Evolutionary conservation across 2,113 vertebrate genomes (phyloP), one percentile per base, ranked within the genome.

Genomic region (Nansenia antarctica): DNA sequence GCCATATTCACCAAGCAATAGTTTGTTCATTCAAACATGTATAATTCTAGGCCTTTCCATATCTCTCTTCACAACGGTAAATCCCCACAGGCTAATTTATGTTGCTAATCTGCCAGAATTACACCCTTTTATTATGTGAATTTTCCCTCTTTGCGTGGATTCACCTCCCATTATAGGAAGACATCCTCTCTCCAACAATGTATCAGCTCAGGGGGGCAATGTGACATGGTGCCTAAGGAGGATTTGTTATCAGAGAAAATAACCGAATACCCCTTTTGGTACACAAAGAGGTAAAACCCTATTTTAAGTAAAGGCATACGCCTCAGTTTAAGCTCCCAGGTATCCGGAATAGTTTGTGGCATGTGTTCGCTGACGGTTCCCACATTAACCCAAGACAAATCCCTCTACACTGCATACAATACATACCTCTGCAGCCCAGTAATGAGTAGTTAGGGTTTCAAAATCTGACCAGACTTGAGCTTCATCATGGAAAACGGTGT

Each of bases 101-200:
- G 73, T 76, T 76, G 76, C 82, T 89, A 88, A 85, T 90, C 84
- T 87, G 85, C 84, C 88, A 90, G 82, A 85, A 83, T 86, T 85
- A 83, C 82, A 82, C 53, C 63, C 76, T 84, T 87, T 86, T 78
- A 87, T 82, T 83, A 84, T 80, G 85, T 81, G 82, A 87, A 87
- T 84, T 30, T 57, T 20, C 83, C 78, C 69, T 76, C 86, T 75
- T 81, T 6, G 81, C 61, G 53, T 74, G 79, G 67, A 72, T 73
- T 82, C 81, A 85, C 76, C 9, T 4, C 81, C 75, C 78, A 64
- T 2, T 78, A 80, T 63, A 47, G 42, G 57, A 73, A 54, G n/a
- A n/a, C n/a, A n/a, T n/a, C n/a, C n/a, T n/a, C n/a, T n/a, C n/a
- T n/a, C n/a, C n/a, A 62, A 71, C 68, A 82, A 72, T 73, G 4